Base-by-base conservation (phyloP, 2,888 invertebrate species). In the Mallateleia sp. region DNA sequence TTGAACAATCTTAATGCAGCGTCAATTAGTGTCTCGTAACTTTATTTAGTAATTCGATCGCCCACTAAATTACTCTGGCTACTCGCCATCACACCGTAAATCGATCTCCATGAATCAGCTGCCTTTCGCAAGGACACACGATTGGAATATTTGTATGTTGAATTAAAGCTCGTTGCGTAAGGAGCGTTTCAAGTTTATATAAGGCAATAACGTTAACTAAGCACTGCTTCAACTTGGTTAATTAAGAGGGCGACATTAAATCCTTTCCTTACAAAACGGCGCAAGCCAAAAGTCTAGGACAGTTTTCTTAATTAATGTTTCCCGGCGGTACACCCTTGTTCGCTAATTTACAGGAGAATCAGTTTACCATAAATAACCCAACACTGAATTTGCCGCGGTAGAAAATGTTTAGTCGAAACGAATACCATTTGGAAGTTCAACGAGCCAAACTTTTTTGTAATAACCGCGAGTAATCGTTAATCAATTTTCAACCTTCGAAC, bases 21-120 rank as follows among this genome's bases (percentile, higher is more conserved):
- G 80, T 85, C 85, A 85, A 85, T 85, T 85, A 85, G 80, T 75
- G 85, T 85, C 87, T 69, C 81, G 77, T 72, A 72, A 86, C 67
- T 90, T 92, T 91, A 91, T 92, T 93, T 92, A 93, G 89, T 91
- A 91, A 92, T 91, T 91, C 88, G 78, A 85, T 85, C 79, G 79
- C 52, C 78, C 79, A 67, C 62, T 90, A 89, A 92, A 92, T 92
- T 92, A 91, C 89, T 88, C 79, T 67, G 87, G 78, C 79, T 66
- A 77, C 80, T 60, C 80, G 64, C 64, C 77, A 69, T 80, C 80
- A 71, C 85, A 56, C 89, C 79, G 89, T 91, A 91, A 93, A 91
- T 92, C 90, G 90, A 87, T 89, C 78, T 67, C 64, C 80, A 80
- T 80, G 80, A 85, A 85, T 85, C 80, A 85, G 54, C 74, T 79